These are phyloP conservation scores for Cataglyphis livida DNA, from an alignment of 2,888 invertebrate genomes.

Conservation along the genomic window DNA sequence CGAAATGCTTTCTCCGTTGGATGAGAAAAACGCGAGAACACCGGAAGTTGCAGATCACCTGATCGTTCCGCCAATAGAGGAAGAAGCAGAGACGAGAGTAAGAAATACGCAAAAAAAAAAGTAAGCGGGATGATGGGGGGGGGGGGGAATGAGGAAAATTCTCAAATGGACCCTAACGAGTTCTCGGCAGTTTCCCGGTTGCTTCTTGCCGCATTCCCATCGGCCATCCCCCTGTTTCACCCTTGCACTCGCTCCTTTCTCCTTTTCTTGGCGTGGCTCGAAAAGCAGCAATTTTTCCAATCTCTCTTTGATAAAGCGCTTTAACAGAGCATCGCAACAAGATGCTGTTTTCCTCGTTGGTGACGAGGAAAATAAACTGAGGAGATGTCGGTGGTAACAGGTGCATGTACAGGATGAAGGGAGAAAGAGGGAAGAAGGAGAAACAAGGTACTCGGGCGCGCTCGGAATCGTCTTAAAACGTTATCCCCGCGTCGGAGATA, in stretches of 20 bases:
- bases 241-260: not conserved
- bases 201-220: slow-evolving; percentile 37
- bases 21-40: not conserved
- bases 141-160: slow-evolving; percentile 11
- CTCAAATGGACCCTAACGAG: slow-evolving; percentile 54
- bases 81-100: not conserved
- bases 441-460: slow-evolving; percentile 19
- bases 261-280: not conserved
- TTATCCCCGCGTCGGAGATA: not conserved
- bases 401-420: not conserved
- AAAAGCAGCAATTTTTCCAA: slow-evolving; percentile 45
- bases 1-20: not conserved
- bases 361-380: slow-evolving; percentile 38
- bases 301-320: slow-evolving; percentile 23
- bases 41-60: not conserved
- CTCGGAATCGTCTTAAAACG: slow-evolving; percentile 25
- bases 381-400: slow-evolving; percentile 33
- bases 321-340: slow-evolving; percentile 53
- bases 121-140: not conserved
- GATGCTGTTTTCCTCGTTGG: slow-evolving; percentile 47
- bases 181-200: slow-evolving; percentile 51
- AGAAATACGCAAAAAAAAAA: slow-evolving; percentile 28
- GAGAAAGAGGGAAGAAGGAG: not conserved
- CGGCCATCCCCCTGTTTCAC: not conserved
- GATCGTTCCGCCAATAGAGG: slow-evolving; percentile 8